A percentile compares a stretch with the other conserved stretches of the same genome.
phyloP scores from a whole-genome alignment of 2,888 invertebrate species.

The Candidula unifasciata region DNA sequence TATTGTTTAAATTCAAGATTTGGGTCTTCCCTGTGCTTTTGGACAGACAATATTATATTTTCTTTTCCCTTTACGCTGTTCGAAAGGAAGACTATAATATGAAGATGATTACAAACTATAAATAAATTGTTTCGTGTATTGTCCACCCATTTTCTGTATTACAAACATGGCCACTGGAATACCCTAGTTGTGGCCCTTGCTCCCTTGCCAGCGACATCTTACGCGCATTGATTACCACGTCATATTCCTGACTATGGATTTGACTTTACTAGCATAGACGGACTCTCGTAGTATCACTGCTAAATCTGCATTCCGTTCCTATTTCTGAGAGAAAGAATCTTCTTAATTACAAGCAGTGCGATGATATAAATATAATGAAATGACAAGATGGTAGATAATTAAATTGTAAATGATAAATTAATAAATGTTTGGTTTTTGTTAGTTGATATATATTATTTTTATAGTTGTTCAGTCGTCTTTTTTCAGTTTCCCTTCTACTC shows the following conservation, averaged over 20 bases:
- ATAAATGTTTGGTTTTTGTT: too few species aligned
- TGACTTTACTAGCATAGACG: background rate
- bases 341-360: background rate
- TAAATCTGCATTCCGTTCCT: too few species aligned
- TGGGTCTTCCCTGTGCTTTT: too few species aligned
- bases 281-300: too few species aligned
- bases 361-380: background rate
- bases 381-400: background rate
- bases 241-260: conserved; percentile 34
- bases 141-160: background rate
- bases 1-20: too few species aligned
- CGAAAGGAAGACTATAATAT: too few species aligned
- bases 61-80: too few species aligned
- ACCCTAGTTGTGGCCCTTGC: conserved; percentile 34
- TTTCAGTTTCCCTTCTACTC: too few species aligned
- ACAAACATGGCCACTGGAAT: background rate
- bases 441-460: too few species aligned
- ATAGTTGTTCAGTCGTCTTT: too few species aligned
- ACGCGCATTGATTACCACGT: conserved; percentile 59
- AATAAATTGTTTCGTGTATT: background rate
- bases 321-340: background rate
- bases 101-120: background rate
- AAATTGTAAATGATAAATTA: too few species aligned
- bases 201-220: conserved; percentile 57
- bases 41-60: too few species aligned